Base-by-base conservation (phyloP, 2,888 invertebrate species). In the Oithona nana region DNA sequence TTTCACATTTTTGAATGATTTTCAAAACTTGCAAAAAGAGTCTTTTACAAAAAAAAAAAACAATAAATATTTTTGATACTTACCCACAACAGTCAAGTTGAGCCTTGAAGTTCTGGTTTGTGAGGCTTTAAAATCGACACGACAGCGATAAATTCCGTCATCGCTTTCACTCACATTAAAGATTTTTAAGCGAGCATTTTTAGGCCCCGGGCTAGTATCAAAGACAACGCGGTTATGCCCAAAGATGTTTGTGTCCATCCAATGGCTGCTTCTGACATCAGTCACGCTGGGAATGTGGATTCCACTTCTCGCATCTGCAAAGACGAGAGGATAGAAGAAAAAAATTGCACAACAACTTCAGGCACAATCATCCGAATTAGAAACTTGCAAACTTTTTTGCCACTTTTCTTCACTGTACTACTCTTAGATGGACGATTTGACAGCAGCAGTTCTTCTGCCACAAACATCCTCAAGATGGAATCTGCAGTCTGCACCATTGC, bases 81-180 rank as follows among this genome's bases (percentile, higher is more conserved):
- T 50, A 59, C 59, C 59, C 26, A 59, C 29, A 6, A 59, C 59
- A 16, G 59, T 59, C 6, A 59, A 50, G 50, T 59, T 59, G n/a
- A 59, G 26, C 20, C 59, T 48, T 3, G 49, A 49, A 8, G 62
- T 62, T 16, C 62, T n/a, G 20, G 62, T 62, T 28, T 62, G 62
- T 11, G 62, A 62, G 48, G 54, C 52, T 26, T 54, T 62, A 31
- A 62, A 62, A 31, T 62, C 62, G 16, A 62, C 62, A 22, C 62
- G 30, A 28, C 62, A 62, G 24, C 62, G 59, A 59, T 50, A 59
- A 26, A 59, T 48, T 16, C 59, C 59, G 20, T 59, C 59, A 50
- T 59, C 59, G n/a, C 49, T 22, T 29, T 59, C 59, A 3, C 48
- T 59, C 3, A 59, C 59, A 49, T 59, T 59, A 28, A 22, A 59